These are phyloP conservation scores for Mimas tiliae DNA, from an alignment of 2,888 invertebrate species.

Conservation along the genomic window DNA sequence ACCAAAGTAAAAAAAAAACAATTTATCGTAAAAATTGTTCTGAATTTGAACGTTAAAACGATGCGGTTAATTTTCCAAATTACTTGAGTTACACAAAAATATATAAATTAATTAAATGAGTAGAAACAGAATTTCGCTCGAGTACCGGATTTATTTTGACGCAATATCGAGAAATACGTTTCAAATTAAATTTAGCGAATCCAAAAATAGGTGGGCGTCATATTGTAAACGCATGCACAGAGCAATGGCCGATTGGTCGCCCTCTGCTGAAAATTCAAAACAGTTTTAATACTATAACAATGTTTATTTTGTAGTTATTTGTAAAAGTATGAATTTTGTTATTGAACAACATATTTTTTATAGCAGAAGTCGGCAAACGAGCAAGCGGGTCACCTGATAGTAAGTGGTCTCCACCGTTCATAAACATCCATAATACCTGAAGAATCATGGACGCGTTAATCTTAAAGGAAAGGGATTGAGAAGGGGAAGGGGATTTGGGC, in stretches of 20 bases:
- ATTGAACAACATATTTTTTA: too few relatives aligned
- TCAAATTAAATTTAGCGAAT: conserved; percentile 64
- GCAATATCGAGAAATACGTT: conserved; percentile 60
- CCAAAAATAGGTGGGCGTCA: conserved; percentile 76
- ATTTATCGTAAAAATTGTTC: background rate
- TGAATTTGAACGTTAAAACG: background rate
- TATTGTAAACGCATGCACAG: conserved; percentile 60
- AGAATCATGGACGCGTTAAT: too few relatives aligned
- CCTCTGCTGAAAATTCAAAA: conserved; percentile 52
- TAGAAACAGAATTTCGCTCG: conserved; percentile 28
- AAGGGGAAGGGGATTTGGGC: too few relatives aligned
- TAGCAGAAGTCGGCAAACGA: too few relatives aligned
- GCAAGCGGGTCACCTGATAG: too few relatives aligned
- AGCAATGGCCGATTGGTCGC: conserved; percentile 59
- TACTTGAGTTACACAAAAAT: background rate
- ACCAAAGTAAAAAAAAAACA: background rate
- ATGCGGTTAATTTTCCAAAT: background rate
- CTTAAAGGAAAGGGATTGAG: too few relatives aligned
- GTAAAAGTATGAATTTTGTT: background rate
- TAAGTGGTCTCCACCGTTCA: too few relatives aligned
- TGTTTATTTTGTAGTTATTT: background rate
- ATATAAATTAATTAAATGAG: conserved; percentile 12
- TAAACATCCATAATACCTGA: too few relatives aligned
- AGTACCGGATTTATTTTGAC: conserved; percentile 50
- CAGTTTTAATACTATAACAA: conserved; percentile 19